These are phyloP conservation scores for Pitangus sulphuratus DNA, from an alignment of 2,797 vertebrate species.

Conservation along the genomic window DNA sequence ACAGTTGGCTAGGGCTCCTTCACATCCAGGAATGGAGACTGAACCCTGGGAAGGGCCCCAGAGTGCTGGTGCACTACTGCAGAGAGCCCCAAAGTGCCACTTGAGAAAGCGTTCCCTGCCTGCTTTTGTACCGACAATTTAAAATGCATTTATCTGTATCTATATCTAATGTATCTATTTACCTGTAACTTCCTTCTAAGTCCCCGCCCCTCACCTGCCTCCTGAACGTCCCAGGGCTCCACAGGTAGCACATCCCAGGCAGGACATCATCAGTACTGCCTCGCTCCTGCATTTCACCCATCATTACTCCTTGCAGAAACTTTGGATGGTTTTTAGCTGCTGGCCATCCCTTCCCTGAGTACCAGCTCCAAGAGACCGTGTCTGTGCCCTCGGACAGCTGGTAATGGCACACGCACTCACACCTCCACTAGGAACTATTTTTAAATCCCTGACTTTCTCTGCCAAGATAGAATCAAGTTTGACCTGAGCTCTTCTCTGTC, in stretches of 20 bases:
- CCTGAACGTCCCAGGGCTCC: not conserved
- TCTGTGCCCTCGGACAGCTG: not conserved
- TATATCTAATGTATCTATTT: not conserved
- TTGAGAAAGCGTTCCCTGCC: not conserved
- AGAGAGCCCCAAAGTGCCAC: not conserved
- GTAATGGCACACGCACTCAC: not conserved
- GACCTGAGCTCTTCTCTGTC: not conserved
- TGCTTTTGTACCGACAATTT: not conserved
- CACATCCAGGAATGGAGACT: not conserved
- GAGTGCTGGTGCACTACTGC: not conserved
- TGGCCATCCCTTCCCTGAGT: not conserved
- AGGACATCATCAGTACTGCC: not conserved
- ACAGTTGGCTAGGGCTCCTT: not conserved
- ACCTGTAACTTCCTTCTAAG: not conserved
- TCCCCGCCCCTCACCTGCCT: not conserved
- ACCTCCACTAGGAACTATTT: not conserved
- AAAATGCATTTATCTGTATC: rapidly evolving
- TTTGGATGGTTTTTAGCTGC: not conserved
- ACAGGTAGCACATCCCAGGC: not conserved
- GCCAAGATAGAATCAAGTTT: not conserved
- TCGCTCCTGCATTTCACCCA: rapidly evolving
- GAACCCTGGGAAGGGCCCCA: not conserved
- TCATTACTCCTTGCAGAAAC: not conserved
- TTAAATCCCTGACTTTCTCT: not conserved
- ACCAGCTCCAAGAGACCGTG: not conserved